Percentiles rank a stretch among this genome's conserved stretches.
These are phyloP conservation scores for Cryptocheilus praepositus DNA, from an alignment of 2,888 invertebrate genomes.

Conservation along the genomic window DNA sequence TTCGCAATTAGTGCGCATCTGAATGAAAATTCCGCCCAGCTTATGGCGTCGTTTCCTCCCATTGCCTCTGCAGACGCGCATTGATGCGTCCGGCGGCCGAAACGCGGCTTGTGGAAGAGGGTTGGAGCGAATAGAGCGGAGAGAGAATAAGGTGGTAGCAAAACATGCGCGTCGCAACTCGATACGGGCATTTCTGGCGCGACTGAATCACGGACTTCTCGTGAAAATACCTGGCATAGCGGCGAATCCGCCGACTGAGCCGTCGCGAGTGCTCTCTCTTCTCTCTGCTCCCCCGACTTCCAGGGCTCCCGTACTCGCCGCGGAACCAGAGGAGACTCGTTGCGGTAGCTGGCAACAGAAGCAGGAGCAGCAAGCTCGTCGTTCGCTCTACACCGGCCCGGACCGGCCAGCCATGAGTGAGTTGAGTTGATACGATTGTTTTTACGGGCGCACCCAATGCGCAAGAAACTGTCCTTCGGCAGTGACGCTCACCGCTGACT, in stretches of 20 bases:
- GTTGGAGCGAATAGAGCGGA: not conserved
- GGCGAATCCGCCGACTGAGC: conserved; percentile 56
- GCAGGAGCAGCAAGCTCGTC: conserved; percentile 27
- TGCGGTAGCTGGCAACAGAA: conserved; percentile 10
- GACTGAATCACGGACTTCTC: conserved; percentile 68
- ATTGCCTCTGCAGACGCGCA: not conserved
- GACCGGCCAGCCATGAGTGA: conserved; percentile 54
- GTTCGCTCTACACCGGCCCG: conserved; percentile 41
- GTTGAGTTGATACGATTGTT: conserved; percentile 72
- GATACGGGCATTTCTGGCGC: conserved; percentile 70
- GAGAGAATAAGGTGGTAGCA: conserved; percentile 34
- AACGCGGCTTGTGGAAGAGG: not conserved
- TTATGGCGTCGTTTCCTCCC: no score
- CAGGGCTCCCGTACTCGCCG: conserved; percentile 17
- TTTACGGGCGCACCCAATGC: conserved; percentile 70
- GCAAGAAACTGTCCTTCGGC: conserved; percentile 72
- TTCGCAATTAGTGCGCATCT: no score
- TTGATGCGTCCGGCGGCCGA: not conserved
- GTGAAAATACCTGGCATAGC: conserved; percentile 72
- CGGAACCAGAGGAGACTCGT: conserved; percentile 17
- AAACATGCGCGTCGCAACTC: conserved; percentile 57
- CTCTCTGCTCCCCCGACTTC: no score
- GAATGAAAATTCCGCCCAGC: no score
- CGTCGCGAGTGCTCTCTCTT: no score
- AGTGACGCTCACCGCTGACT: conserved; percentile 63